Evolutionary conservation across 2,113 vertebrate species (phyloP).

Genomic region (Illadopsis cleaveri): DNA sequence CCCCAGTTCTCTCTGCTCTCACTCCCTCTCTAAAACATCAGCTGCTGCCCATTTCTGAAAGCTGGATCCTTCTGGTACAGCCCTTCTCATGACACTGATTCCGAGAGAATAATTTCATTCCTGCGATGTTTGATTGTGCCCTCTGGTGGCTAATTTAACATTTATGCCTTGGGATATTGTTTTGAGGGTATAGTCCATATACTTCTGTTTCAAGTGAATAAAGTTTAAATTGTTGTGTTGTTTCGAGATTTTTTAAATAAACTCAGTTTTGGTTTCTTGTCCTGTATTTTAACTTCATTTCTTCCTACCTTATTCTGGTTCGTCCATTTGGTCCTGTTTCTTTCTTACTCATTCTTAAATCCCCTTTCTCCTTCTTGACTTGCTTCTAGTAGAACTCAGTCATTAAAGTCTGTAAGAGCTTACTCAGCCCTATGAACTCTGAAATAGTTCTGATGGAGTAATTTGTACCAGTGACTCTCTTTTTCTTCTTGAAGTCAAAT

Average conservation of each 20-base stretch:
- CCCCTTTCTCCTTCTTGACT: background rate
- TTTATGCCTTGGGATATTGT: background rate
- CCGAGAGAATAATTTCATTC: background rate
- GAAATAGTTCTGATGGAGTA: background rate
- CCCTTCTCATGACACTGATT: background rate
- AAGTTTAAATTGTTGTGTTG: background rate
- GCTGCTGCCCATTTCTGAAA: background rate
- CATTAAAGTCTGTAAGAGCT: background rate
- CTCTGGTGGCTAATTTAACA: slow-evolving; percentile 40
- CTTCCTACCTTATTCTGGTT: background rate
- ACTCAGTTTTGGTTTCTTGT: background rate
- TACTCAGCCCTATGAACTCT: background rate
- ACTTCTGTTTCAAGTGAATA: background rate
- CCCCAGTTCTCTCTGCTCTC: background rate
- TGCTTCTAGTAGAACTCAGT: background rate
- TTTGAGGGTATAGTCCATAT: background rate
- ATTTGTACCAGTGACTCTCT: background rate
- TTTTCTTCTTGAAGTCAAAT: background rate
- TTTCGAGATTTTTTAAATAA: background rate
- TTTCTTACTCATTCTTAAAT: background rate
- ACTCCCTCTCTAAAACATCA: background rate
- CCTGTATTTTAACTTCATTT: background rate
- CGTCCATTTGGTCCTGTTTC: background rate
- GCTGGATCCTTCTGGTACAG: background rate
- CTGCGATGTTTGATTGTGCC: slow-evolving; percentile 7